Conservation (phyloP, 2,113 vertebrate species). For the Tragelaphus strepsiceros region DNA sequence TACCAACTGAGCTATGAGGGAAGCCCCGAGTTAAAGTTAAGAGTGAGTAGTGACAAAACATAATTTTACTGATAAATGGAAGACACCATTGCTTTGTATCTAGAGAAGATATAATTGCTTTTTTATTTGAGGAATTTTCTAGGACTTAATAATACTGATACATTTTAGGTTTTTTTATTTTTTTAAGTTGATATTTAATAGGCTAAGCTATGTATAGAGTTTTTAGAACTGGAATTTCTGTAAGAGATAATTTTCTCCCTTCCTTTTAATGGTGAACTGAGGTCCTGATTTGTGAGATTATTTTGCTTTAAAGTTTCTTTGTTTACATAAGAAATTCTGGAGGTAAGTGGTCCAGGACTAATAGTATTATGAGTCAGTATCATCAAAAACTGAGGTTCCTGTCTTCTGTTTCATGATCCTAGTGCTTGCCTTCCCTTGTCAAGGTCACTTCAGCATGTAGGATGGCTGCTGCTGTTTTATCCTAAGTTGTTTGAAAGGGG, state of each 20-base stretch:
- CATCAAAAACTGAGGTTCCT: background rate
- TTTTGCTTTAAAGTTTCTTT: background rate
- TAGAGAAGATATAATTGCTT: background rate
- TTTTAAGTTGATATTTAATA: background rate
- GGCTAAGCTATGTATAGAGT: background rate
- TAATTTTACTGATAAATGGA: background rate
- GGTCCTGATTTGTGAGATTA: background rate
- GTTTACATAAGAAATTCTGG: background rate
- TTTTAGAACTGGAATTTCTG: background rate
- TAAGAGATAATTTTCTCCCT: background rate
- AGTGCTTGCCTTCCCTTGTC: background rate
- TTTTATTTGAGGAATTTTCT: slow-evolving; percentile 16
- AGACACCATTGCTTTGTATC: background rate
- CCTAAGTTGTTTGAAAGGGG: background rate
- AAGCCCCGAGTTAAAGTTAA: background rate
- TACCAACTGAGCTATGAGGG: background rate
- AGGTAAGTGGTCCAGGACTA: background rate
- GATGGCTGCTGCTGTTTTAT: background rate
- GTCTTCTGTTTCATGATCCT: background rate
- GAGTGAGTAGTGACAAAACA: background rate
- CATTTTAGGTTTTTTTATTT: background rate
- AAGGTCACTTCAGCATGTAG: background rate
- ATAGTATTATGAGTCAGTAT: background rate
- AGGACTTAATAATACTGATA: background rate
- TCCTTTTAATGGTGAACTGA: background rate